Percentiles rank a stretch among this genome's conserved stretches.
Evolutionary conservation across 1,140 invertebrate genomes (phyloP).

Genomic region (Pemphigus obesinymphae): DNA sequence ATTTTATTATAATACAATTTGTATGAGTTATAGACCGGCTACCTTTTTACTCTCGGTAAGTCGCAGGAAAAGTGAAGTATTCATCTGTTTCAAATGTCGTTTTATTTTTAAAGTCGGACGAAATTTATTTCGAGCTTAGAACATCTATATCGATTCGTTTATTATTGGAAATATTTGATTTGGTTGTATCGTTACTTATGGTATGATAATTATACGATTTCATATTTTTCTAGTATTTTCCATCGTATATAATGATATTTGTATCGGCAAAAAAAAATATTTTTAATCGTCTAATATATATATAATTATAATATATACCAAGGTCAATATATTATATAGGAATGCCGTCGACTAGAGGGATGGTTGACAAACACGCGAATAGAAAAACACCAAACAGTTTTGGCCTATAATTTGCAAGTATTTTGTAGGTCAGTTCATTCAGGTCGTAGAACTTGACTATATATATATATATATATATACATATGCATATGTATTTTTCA

Average conservation of each 20-base stretch:
- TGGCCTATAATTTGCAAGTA: not conserved
- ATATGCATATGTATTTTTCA: not conserved
- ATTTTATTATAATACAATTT: not conserved
- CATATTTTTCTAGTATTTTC: no score
- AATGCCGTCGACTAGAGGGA: not conserved
- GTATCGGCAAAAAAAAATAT: no score
- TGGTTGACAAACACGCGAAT: not conserved
- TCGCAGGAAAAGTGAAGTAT: not conserved
- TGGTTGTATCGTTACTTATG: no score
- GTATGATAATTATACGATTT: no score
- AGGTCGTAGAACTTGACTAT: slow-evolving; percentile 32
- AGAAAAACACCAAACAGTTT: not conserved
- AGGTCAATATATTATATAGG: not conserved
- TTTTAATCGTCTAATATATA: no score
- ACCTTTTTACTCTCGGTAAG: not conserved
- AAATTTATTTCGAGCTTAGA: no score
- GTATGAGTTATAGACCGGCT: not conserved
- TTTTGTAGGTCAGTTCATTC: slow-evolving; percentile 7
- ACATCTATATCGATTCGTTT: no score
- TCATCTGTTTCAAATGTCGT: no score
- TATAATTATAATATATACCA: no score
- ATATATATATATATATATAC: not conserved
- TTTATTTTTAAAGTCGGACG: no score
- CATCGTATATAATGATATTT: no score
- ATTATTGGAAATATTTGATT: no score